Evolutionary conservation across 1,140 invertebrate species (phyloP).

Genomic region (Drosophila pruinosa): DNA sequence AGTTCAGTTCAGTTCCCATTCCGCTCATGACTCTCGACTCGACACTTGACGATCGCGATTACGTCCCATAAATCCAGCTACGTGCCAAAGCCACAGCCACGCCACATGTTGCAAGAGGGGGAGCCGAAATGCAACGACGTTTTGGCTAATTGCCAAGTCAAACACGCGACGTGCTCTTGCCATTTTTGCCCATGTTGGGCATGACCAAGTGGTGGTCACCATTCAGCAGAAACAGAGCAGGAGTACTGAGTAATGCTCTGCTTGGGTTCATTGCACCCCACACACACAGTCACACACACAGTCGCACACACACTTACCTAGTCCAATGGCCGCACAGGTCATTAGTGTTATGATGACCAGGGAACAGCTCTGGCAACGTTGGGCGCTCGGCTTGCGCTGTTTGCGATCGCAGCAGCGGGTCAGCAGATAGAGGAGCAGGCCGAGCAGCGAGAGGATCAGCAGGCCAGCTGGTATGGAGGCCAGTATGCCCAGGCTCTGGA

Average conservation of each 20-base stretch:
- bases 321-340: constrained; percentile 90
- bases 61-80: constrained; percentile 51
- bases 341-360: constrained; percentile 92
- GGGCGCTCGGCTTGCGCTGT: constrained; percentile 89
- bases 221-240: not conserved
- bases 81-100: constrained; percentile 43
- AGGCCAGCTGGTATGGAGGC: constrained; percentile 95
- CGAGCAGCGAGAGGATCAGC: constrained; percentile 93
- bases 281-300: not conserved
- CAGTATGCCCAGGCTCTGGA: constrained; percentile 94
- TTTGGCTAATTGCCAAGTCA: constrained; percentile 73
- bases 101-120: constrained; percentile 41
- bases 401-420: constrained; percentile 97
- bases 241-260: too few relatives aligned
- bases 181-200: constrained; percentile 1
- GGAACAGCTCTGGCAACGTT: constrained; percentile 89
- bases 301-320: constrained; percentile 73
- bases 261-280: constrained; percentile 50
- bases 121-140: constrained; percentile 33
- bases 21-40: constrained; percentile 16
- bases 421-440: constrained; percentile 94
- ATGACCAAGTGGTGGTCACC: constrained; percentile 15
- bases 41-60: constrained; percentile 20
- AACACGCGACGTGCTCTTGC: constrained; percentile 43
- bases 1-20: not conserved